phyloP scores from a whole-genome alignment of 2,113 vertebrate species.

The Perccottus glenii region DNA sequence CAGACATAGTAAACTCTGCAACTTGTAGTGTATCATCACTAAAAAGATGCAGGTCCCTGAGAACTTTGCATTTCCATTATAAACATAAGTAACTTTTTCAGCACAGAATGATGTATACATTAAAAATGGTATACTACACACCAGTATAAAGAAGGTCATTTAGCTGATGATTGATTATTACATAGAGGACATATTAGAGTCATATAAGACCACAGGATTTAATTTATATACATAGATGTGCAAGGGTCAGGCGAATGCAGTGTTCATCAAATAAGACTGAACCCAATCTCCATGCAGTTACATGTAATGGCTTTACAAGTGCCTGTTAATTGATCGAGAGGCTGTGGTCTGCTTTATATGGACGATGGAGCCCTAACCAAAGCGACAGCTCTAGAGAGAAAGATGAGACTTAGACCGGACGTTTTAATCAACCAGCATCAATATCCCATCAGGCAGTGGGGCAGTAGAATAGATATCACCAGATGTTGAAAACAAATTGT shows the following conservation, averaged over 20 bases:
- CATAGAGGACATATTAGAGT: slow-evolving; percentile 30
- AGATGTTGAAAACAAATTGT: slow-evolving; percentile 31
- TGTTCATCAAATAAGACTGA: slow-evolving; percentile 44
- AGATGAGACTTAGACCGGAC: slow-evolving; percentile 27
- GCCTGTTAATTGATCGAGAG: slow-evolving; percentile 44
- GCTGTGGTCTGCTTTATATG: slow-evolving; percentile 1
- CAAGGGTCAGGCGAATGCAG: slow-evolving; percentile 23
- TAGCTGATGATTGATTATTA: slow-evolving; percentile 32
- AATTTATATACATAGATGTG: slow-evolving; percentile 34
- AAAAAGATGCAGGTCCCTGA: slow-evolving; percentile 24
- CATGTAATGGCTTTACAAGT: slow-evolving; percentile 35
- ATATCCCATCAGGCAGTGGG: slow-evolving; percentile 34
- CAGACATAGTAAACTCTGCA: slow-evolving; percentile 28
- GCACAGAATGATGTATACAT: too few relatives aligned
- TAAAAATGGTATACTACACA: background rate
- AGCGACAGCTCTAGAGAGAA: slow-evolving; percentile 22
- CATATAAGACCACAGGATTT: slow-evolving; percentile 26
- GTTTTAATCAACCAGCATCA: slow-evolving; percentile 52
- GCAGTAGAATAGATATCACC: slow-evolving; percentile 13
- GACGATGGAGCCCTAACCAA: background rate
- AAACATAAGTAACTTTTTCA: too few relatives aligned
- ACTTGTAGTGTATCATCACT: slow-evolving; percentile 37
- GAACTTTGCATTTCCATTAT: too few relatives aligned
- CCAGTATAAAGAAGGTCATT: slow-evolving; percentile 14
- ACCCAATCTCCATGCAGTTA: slow-evolving; percentile 55